phyloP scores from a whole-genome alignment of 1,140 invertebrate genomes.

The Drosophila mayri region DNA sequence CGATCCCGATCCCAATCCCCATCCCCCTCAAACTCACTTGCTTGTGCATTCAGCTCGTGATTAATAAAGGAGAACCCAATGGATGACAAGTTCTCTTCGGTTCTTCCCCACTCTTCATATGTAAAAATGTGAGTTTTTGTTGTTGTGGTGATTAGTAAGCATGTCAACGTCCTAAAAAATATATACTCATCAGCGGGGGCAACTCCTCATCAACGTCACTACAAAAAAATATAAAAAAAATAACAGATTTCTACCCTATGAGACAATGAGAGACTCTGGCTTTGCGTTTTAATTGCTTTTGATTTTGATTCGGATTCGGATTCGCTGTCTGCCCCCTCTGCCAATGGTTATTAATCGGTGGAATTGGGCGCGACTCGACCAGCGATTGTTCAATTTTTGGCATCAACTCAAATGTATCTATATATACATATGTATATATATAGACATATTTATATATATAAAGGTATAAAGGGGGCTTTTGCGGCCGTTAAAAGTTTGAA shows the following conservation, averaged over 20 bases:
- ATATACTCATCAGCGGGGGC: conserved; percentile 43
- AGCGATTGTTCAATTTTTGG: conserved; percentile 27
- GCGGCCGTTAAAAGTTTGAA: conserved; percentile 9
- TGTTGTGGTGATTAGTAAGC: conserved; percentile 74
- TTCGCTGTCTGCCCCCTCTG: conserved; percentile 60
- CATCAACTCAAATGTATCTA: conserved; percentile 8
- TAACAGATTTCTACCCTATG: conserved; percentile 34
- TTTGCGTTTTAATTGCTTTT: conserved; percentile 83
- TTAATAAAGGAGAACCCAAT: conserved; percentile 69
- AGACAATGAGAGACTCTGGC: conserved; percentile 42
- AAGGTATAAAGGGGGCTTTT: not conserved
- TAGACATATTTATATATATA: not conserved
- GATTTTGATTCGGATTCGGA: conserved; percentile 45
- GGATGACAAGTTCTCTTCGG: conserved; percentile 41
- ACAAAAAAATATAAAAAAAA: conserved; percentile 15
- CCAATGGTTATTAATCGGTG: conserved; percentile 37
- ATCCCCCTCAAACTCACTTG: conserved; percentile 8
- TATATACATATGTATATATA: not conserved
- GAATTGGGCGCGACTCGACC: conserved; percentile 40
- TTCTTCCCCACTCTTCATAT: conserved; percentile 53
- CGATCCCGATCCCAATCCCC: not conserved
- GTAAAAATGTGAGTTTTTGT: not conserved
- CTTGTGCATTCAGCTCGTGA: conserved; percentile 67
- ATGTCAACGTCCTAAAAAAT: conserved; percentile 77
- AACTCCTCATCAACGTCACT: conserved; percentile 68